phyloP scores from a whole-genome alignment of 2,797 vertebrate species.

The Hylomyscus alleni region DNA sequence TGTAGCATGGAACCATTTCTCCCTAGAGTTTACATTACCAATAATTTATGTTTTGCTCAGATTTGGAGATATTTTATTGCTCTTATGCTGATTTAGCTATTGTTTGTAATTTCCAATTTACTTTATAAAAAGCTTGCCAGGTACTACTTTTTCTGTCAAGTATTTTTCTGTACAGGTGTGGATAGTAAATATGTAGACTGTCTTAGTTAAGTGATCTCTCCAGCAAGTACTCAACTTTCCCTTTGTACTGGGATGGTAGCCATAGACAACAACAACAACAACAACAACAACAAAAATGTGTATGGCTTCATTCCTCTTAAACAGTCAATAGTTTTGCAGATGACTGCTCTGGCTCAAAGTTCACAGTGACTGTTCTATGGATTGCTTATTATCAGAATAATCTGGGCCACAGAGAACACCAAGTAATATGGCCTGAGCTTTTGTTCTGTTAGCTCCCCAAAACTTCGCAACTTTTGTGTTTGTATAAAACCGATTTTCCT shows the following conservation, averaged over 20 bases:
- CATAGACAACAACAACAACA: background rate
- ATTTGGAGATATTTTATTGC: background rate
- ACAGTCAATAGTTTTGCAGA: background rate
- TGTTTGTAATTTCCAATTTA: conserved; percentile 11
- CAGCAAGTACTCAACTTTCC: background rate
- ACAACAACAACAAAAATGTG: background rate
- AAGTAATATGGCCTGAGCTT: background rate
- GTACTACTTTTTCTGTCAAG: background rate
- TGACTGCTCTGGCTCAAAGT: background rate
- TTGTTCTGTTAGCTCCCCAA: background rate
- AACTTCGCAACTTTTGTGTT: background rate
- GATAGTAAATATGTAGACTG: background rate
- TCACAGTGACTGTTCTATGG: background rate
- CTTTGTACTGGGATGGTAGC: background rate
- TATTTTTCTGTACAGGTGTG: background rate
- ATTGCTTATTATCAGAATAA: background rate
- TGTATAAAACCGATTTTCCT: background rate
- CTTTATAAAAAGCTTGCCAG: background rate
- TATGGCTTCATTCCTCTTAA: background rate
- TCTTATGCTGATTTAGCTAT: background rate
- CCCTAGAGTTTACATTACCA: background rate
- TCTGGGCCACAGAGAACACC: background rate
- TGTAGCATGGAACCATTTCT: background rate
- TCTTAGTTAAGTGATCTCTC: background rate
- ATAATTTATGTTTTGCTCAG: background rate